Base-by-base conservation (phyloP, 1,140 invertebrate genomes). In the Drosophila murphyi region DNA sequence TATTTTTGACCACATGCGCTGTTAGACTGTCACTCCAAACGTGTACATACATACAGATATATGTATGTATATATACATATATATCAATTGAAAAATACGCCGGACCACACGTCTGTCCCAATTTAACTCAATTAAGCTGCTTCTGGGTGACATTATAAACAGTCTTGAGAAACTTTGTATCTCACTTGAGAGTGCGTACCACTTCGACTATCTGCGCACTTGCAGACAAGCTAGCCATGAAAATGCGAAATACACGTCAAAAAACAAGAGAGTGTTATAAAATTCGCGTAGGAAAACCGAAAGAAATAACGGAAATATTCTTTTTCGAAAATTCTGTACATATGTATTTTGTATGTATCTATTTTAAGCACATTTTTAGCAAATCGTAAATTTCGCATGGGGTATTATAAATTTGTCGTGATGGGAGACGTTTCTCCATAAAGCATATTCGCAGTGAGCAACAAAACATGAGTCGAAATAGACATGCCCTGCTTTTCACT, bases 111-210 rank as follows among this genome's bases (percentile, higher is more conserved):
- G 80, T 78, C 88, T 88, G 43, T 67, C 62, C 73, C 83, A 88
- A 88, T 88, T 88, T 88, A 88, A 88, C 83, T 88, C 83, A 88
- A 88, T 88, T 88, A 88, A 83, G 80, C 63, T 65, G 52, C 76
- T 85, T 70, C 60, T 69, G 60, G 43, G 47, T 51, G 55, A 20
- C 39, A 54, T 32, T 32, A 45, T 45, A 63, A 55, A 28, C 54
- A n/a, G 28, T 29, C 39, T 39, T 72, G 45, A 65, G 67, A 70
- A 57, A 20, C 20, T 20, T 20, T 20, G 12, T 29, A 37, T 56
- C 20, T 37, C 28, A 47, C 3, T 57, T n/a, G 12, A 55, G 34
- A 72, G 59, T 82, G 76, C 75, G 80, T 82, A 62, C n/a, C 47
- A 57, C 39, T 6, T 52, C 31, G 57, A 12, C 50, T 51, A 55